Base-by-base conservation (phyloP, 2,888 invertebrate genomes). In the Acanthosoma haemorrhoidale region DNA sequence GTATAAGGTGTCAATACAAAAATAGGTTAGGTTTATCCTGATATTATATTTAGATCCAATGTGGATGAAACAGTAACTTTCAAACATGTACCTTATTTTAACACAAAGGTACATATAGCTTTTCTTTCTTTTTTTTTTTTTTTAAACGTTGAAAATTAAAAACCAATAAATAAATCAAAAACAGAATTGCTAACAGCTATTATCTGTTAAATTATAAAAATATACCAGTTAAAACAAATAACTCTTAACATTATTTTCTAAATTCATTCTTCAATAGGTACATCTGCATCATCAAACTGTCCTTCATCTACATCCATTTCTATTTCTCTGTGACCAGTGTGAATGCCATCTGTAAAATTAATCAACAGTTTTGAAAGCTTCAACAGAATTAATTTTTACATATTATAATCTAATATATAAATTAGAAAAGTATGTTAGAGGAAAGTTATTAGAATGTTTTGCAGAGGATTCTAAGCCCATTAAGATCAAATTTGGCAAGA, bases 271-370 rank as follows among this genome's bases (percentile, higher is more conserved):
- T 64, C 64, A 21, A 39, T 39, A 9, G 64, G 64, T 18, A 13
- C 36, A 61, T 85, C 85, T 32, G 85, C 85, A 77, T 85, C 85
- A 79, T 85, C 84, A 76, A 85, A 85, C 75, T 85, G 83, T 64
- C 83, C 83, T 51, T 82, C 81, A 43, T 67, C 67, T 73, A 78
- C 78, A 74, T 79, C 79, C 74, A 81, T 76, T 77, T 81, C 79
- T 25, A 57, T 51, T 61, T 68, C 71, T 69, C 39, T 73, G 51
- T 59, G 70, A 57, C 60, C 74, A 70, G 66, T 21, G 64, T 21
- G 34, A 11, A 67, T 38, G 16, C 43, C 70, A 39, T 66, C 72
- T 72, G 32, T 11, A 51, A 71, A 57, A 43, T 6, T n/a, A n/a
- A n/a, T n/a, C n/a, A n/a, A n/a, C n/a, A n/a, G n/a, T n/a, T n/a